Conservation (phyloP, 2,797 vertebrate species). For the Rhynchotus rufescens region DNA sequence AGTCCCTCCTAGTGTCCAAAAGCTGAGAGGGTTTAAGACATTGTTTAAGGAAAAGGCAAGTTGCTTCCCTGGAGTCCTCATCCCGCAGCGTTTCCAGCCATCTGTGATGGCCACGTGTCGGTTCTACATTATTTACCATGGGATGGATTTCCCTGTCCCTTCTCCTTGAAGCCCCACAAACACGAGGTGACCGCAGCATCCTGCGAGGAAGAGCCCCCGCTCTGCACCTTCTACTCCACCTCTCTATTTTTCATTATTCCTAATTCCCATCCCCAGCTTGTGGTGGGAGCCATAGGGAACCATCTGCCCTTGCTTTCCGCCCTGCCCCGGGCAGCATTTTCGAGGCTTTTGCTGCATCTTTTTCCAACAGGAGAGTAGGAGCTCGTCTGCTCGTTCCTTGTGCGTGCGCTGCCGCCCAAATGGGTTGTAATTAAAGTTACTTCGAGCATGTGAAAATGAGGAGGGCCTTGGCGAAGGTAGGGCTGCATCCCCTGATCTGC, state of each 20-base stretch:
- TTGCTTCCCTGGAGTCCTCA: too few species aligned
- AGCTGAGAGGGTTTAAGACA: too few species aligned
- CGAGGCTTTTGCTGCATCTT: neutral
- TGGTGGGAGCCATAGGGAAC: too few species aligned
- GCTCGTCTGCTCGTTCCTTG: neutral
- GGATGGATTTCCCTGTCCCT: neutral
- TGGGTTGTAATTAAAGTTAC: slow-evolving; percentile 50
- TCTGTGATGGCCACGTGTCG: too few species aligned
- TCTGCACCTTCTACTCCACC: neutral
- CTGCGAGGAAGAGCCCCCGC: neutral
- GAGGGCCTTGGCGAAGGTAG: slow-evolving; percentile 45
- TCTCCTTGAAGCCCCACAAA: neutral
- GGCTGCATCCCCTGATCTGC: neutral
- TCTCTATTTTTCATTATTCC: neutral
- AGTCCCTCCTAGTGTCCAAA: too few species aligned
- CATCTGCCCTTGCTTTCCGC: neutral
- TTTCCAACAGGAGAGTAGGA: neutral
- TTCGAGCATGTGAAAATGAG: slow-evolving; percentile 38
- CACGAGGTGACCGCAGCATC: neutral
- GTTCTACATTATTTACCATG: neutral
- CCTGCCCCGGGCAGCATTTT: neutral
- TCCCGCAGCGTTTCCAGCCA: too few species aligned
- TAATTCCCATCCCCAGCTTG: neutral
- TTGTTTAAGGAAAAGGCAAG: too few species aligned
- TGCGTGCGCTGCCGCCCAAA: neutral